Evolutionary conservation across 2,888 invertebrate species (phyloP).

Genomic region (Mythimna impura): DNA sequence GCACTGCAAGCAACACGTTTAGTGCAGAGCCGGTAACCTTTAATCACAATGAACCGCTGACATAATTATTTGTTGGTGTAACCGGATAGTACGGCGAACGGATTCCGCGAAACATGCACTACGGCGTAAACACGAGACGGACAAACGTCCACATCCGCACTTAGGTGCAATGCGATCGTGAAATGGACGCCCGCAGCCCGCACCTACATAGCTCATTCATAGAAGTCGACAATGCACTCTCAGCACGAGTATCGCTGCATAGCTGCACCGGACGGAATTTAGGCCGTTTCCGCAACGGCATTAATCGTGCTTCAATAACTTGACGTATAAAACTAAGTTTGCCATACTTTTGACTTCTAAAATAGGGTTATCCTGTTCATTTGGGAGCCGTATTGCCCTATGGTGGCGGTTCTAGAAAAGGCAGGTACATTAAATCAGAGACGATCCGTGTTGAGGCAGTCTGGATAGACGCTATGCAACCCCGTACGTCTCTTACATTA

Average conservation of each 20-base stretch:
- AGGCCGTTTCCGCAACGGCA: constrained; percentile 74
- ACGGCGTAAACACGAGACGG: constrained; percentile 77
- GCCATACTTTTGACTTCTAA: constrained; percentile 28
- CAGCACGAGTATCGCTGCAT: constrained; percentile 74
- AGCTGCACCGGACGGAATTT: constrained; percentile 76
- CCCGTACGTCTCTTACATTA: constrained; percentile 89
- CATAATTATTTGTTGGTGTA: constrained; percentile 86
- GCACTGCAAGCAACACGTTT: constrained; percentile 60
- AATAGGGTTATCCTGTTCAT: constrained; percentile 82
- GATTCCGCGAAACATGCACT: constrained; percentile 83
- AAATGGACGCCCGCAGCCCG: constrained; percentile 72
- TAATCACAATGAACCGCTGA: constrained; percentile 84
- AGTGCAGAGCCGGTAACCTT: constrained; percentile 75
- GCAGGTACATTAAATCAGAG: constrained; percentile 87
- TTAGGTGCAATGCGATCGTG: constrained; percentile 78
- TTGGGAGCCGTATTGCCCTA: constrained; percentile 86
- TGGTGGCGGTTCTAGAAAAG: constrained; percentile 89
- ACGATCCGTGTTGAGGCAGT: constrained; percentile 89
- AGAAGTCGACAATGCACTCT: constrained; percentile 76
- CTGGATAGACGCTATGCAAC: constrained; percentile 88
- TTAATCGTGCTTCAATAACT: constrained; percentile 63
- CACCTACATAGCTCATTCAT: constrained; percentile 82
- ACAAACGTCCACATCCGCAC: constrained; percentile 79
- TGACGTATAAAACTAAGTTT: constrained; percentile 26
- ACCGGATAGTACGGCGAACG: constrained; percentile 80